Evolutionary conservation across 2,797 vertebrate species (phyloP), one percentile per base, ranked within the genome.

Genomic region (Geotrypetes seraphini): DNA sequence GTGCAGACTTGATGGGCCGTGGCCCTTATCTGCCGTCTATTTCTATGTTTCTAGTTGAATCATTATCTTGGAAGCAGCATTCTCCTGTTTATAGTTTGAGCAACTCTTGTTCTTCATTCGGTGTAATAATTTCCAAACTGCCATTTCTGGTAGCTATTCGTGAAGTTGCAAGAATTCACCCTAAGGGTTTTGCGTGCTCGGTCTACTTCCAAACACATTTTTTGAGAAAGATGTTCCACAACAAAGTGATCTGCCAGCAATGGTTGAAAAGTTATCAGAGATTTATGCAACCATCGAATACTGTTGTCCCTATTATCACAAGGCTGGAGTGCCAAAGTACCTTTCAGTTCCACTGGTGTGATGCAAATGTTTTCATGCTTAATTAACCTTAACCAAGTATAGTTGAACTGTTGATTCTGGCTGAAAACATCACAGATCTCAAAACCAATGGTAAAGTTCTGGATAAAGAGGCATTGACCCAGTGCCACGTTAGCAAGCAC

Each of bases 381-480:
- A 48, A 98, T 33, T 28, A 79, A 71, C 60, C 69, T 77, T 69
- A 92, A 59, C 95, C 95, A 98, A 7, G 90, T 94, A 48, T 93
- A 92, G 74, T 86, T 94, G 70, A 98, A 96, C 31, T 77, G 65
- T 35, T 96, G 93, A 60, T 49, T 29, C 84, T 86, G 59, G n/a
- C n/a, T n/a, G n/a, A n/a, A n/a, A n/a, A n/a, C n/a, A n/a, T n/a
- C n/a, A n/a, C n/a, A n/a, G n/a, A n/a, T n/a, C n/a, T n/a, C n/a
- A n/a, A n/a, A n/a, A n/a, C n/a, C n/a, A n/a, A n/a, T n/a, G n/a
- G n/a, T n/a, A n/a, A n/a, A n/a, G n/a, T n/a, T n/a, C n/a, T n/a
- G n/a, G n/a, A n/a, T n/a, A n/a, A n/a, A n/a, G n/a, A n/a, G n/a
- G n/a, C n/a, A n/a, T n/a, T n/a, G n/a, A n/a, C n/a, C n/a, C n/a